phyloP scores from a whole-genome alignment of 2,113 vertebrate species.

The Chinchilla lanigera region DNA sequence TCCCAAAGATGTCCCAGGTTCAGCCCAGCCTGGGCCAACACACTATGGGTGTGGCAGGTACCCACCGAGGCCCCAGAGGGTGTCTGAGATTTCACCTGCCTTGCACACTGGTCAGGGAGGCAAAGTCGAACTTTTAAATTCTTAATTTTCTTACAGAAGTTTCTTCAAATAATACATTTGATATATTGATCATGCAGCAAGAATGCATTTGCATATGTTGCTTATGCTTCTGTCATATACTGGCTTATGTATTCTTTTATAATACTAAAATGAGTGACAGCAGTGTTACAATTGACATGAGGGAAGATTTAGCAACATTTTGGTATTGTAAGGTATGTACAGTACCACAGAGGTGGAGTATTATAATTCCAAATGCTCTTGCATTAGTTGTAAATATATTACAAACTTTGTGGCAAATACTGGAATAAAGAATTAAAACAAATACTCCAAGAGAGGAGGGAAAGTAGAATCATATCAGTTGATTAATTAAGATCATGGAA shows the following conservation, averaged over 20 bases:
- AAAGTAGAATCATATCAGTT: neutral
- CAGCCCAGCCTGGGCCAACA: too few species aligned
- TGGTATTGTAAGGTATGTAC: neutral
- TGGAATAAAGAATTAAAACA: neutral
- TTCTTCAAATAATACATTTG: neutral
- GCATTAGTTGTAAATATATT: neutral
- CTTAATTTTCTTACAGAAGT: neutral
- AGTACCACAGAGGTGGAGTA: neutral
- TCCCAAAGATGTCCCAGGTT: too few species aligned
- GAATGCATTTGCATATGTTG: neutral
- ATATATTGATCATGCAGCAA: neutral
- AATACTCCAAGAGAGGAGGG: neutral
- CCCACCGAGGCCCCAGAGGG: too few species aligned
- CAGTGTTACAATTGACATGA: neutral
- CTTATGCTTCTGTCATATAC: neutral
- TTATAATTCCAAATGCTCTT: neutral
- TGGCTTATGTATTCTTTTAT: neutral
- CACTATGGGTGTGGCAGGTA: too few species aligned
- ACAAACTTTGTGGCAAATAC: neutral
- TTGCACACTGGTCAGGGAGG: too few species aligned
- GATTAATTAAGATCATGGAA: neutral
- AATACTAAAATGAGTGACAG: neutral
- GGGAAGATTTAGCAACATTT: neutral
- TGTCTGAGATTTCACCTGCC: too few species aligned
- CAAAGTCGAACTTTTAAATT: too few species aligned